Conservation (phyloP, 2,113 vertebrate species). For the Lophius piscatorius region DNA sequence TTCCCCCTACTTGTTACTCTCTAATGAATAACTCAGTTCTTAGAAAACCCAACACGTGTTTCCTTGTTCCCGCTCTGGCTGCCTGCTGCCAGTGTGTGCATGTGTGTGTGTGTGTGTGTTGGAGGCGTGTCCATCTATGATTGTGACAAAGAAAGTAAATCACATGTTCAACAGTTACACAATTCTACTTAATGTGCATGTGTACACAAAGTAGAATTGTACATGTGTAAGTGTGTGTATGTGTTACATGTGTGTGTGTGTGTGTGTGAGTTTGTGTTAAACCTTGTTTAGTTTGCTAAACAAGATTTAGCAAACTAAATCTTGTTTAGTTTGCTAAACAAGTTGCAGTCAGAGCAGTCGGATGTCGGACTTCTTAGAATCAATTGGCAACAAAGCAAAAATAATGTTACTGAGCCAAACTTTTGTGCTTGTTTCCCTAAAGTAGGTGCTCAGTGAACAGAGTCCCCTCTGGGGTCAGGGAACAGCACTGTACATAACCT, state of each 20-base stretch:
- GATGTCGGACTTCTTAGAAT: slow-evolving; percentile 60
- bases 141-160: slow-evolving; percentile 8
- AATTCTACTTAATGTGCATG: too few species aligned
- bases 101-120: slow-evolving; percentile 11
- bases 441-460: slow-evolving; percentile 19
- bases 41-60: slow-evolving; percentile 62
- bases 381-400: slow-evolving; percentile 30
- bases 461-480: not conserved
- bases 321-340: too few species aligned
- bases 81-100: slow-evolving; percentile 14
- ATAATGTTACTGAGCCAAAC: not conserved
- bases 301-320: too few species aligned
- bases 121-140: not conserved
- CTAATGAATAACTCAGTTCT: slow-evolving; percentile 58
- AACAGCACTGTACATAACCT: slow-evolving; percentile 25
- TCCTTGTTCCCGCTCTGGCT: slow-evolving; percentile 31
- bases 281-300: too few species aligned
- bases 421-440: slow-evolving; percentile 20
- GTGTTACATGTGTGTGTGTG: too few species aligned
- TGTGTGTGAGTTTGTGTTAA: too few species aligned
- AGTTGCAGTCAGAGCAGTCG: too few species aligned
- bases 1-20: slow-evolving; percentile 20
- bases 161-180: slow-evolving; percentile 25
- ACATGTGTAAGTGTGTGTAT: not conserved
- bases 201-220: too few species aligned